These are phyloP conservation scores for Drosophila subquinaria DNA, from an alignment of 2,888 invertebrate species.

Conservation along the genomic window DNA sequence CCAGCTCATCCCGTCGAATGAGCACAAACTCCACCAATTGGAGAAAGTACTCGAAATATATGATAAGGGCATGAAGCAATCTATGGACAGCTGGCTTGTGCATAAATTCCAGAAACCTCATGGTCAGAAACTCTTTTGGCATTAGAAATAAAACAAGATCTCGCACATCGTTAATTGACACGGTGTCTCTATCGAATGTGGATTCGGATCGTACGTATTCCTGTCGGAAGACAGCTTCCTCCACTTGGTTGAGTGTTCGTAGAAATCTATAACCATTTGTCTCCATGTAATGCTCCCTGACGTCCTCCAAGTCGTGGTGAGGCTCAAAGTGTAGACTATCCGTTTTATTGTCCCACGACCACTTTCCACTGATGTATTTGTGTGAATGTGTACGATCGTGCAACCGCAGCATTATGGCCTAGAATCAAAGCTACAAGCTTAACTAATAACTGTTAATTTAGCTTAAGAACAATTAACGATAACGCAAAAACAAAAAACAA, in stretches of 20 bases:
- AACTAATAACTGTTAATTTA: background rate
- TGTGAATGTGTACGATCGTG: constrained; percentile 73
- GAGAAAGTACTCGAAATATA: constrained; percentile 85
- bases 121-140: constrained; percentile 75
- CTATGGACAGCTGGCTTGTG: constrained; percentile 78
- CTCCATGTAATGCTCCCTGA: constrained; percentile 57
- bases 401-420: constrained; percentile 72
- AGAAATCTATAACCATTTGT: constrained; percentile 79
- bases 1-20: constrained; percentile 82
- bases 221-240: constrained; percentile 82
- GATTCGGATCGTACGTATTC: constrained; percentile 69
- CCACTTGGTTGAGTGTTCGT: constrained; percentile 76
- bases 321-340: constrained; percentile 70
- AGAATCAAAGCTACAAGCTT: background rate
- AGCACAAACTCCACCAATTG: constrained; percentile 83
- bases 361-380: constrained; percentile 78
- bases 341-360: constrained; percentile 77
- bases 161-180: constrained; percentile 83
- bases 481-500: background rate
- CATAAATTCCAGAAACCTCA: constrained; percentile 79
- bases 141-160: constrained; percentile 82
- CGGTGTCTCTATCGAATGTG: constrained; percentile 75
- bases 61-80: constrained; percentile 81
- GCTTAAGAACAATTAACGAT: background rate
- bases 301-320: constrained; percentile 46